A percentile compares a stretch with the other conserved stretches of the same genome.
phyloP scores from a whole-genome alignment of 2,113 vertebrate species.

The Cairina moschata region DNA sequence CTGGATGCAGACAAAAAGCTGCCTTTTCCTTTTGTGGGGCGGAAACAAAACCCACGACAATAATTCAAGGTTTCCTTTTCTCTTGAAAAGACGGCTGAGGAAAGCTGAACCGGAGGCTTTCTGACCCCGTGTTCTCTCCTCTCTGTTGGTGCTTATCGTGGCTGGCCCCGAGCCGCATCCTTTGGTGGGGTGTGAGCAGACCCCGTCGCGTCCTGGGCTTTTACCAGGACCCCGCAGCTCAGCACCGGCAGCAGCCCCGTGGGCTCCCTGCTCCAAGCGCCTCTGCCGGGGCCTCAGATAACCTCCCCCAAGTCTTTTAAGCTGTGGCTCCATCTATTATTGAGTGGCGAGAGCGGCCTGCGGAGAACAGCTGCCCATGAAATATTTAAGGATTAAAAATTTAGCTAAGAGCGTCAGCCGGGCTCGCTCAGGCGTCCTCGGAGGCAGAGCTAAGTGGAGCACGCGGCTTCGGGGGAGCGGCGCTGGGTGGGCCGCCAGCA shows the following conservation, averaged over 20 bases:
- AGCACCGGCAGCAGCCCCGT: not conserved
- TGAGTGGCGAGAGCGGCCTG: constrained; percentile 50
- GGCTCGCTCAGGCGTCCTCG: constrained; percentile 34
- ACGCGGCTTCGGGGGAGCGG: not conserved
- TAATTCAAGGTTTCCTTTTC: not conserved
- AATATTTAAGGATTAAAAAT: constrained; percentile 72
- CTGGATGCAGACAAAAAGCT: not conserved
- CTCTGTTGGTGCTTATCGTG: not conserved
- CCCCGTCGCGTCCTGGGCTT: not conserved
- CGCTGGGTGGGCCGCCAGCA: not conserved
- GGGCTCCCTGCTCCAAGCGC: not conserved
- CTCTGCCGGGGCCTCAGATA: constrained; percentile 30
- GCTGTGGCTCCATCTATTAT: constrained; percentile 63
- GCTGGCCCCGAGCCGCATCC: not conserved
- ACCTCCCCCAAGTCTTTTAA: constrained; percentile 37
- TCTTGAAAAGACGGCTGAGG: not conserved
- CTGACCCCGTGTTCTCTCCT: not conserved
- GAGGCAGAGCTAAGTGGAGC: constrained; percentile 40
- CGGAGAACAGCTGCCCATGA: constrained; percentile 68
- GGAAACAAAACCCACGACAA: not conserved
- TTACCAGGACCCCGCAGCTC: rapidly evolving
- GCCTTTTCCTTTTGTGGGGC: not conserved
- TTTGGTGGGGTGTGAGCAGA: not conserved
- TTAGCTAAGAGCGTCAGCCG: constrained; percentile 40
- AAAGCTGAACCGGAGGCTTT: not conserved